Evolutionary conservation across 2,113 vertebrate species (phyloP).

Genomic region (Melanostigma gelatinosum): DNA sequence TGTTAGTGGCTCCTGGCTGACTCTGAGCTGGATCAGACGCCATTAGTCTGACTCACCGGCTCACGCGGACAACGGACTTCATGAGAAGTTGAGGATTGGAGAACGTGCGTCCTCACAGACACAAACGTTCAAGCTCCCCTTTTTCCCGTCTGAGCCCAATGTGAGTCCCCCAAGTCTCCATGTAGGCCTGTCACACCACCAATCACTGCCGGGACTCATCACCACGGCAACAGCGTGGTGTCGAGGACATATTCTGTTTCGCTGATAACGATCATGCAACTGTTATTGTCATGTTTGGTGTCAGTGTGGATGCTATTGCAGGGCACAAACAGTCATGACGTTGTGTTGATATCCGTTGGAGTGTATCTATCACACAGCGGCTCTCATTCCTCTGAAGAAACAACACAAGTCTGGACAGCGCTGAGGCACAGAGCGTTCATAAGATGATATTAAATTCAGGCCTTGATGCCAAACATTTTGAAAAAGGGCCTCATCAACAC

Average conservation of each 20-base stretch:
- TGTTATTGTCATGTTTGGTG: not conserved
- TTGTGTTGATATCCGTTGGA: not conserved
- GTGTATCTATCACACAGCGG: not conserved
- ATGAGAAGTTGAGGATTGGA: conserved; percentile 58
- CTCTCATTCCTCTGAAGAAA: conserved; percentile 4
- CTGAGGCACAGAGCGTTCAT: not conserved
- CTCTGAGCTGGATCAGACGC: conserved; percentile 49
- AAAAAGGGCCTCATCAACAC: not conserved
- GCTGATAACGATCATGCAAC: conserved; percentile 17
- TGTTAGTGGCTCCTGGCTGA: conserved; percentile 56
- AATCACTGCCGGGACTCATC: conserved; percentile 65
- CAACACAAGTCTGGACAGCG: not conserved
- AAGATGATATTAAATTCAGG: conserved; percentile 3
- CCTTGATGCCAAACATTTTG: not conserved
- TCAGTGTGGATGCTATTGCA: not conserved
- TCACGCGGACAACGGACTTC: conserved; percentile 49
- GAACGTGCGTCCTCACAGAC: conserved; percentile 31
- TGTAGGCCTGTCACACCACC: conserved; percentile 48
- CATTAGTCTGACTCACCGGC: conserved; percentile 46
- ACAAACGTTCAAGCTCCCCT: conserved; percentile 34
- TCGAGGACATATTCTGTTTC: conserved; percentile 20
- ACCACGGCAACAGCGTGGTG: conserved; percentile 66
- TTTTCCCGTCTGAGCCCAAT: conserved; percentile 24
- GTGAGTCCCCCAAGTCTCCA: conserved; percentile 56
- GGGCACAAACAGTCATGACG: not conserved